A percentile compares a stretch with the other conserved stretches of the same genome.
phyloP scores from a whole-genome alignment of 1,140 invertebrate species.

The Prorops nasuta region DNA sequence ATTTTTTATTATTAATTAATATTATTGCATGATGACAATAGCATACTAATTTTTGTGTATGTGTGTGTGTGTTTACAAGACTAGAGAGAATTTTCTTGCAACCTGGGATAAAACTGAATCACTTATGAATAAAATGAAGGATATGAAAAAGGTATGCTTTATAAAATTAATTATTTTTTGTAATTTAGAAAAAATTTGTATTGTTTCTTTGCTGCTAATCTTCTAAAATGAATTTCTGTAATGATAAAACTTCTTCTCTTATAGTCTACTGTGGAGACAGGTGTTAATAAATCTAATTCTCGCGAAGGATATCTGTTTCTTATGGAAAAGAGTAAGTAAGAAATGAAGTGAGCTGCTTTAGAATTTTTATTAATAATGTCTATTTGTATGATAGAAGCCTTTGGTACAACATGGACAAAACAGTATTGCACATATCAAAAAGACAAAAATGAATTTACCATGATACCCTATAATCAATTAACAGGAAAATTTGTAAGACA shows the following conservation, averaged over 20 bases:
- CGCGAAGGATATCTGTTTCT: slow-evolving; percentile 91
- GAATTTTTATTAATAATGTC: neutral
- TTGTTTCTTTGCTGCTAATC: neutral
- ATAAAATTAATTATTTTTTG: slow-evolving; percentile 25
- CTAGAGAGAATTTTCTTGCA: slow-evolving; percentile 91
- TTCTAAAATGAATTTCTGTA: neutral
- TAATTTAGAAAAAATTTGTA: too few species aligned
- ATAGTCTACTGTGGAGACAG: slow-evolving; percentile 62
- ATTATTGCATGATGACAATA: slow-evolving; percentile 34
- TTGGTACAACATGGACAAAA: slow-evolving; percentile 95
- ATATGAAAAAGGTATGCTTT: slow-evolving; percentile 63
- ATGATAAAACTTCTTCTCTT: slow-evolving; percentile 32
- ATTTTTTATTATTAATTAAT: too few species aligned
- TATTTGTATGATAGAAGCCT: slow-evolving; percentile 76
- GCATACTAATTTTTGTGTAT: slow-evolving; percentile 40
- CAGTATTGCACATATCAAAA: slow-evolving; percentile 96
- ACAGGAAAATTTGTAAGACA: slow-evolving; percentile 83
- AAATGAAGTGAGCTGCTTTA: neutral
- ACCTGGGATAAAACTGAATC: slow-evolving; percentile 85
- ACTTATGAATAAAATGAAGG: slow-evolving; percentile 83
- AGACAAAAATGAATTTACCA: slow-evolving; percentile 82
- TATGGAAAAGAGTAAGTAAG: slow-evolving; percentile 91
- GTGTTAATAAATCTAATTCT: slow-evolving; percentile 63
- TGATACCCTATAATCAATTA: slow-evolving; percentile 94
- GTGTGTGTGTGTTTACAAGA: slow-evolving; percentile 63